Evolutionary conservation across 1,140 invertebrate species (phyloP).

Genomic region (Condylostylus longicornis): DNA sequence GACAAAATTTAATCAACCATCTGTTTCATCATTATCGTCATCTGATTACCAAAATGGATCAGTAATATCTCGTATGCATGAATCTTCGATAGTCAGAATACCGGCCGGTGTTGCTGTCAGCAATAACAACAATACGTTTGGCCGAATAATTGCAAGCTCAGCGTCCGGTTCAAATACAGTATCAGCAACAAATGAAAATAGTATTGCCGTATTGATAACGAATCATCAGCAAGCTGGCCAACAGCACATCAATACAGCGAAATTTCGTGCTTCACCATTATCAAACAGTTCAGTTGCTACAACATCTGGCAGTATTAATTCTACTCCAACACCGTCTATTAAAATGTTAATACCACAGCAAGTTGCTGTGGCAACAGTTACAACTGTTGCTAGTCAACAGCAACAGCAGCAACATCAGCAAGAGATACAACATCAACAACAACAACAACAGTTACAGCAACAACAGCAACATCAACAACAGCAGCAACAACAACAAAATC

Average conservation of each 20-base stretch:
- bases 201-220: constrained; percentile 1
- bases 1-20: neutral
- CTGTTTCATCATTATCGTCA: neutral
- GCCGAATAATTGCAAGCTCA: constrained; percentile 7
- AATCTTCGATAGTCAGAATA: too few species aligned
- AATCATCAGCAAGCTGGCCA: constrained; percentile 10
- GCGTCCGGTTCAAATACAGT: constrained; percentile 23
- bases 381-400: constrained; percentile 5
- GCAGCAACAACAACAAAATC: constrained; percentile 4
- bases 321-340: constrained; percentile 17
- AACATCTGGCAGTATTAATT: constrained; percentile 15
- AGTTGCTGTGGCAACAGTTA: constrained; percentile 1
- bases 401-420: constrained; percentile 24
- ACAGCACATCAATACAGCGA: constrained; percentile 9
- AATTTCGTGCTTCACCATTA: constrained; percentile 18
- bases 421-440: constrained; percentile 17
- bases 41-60: neutral
- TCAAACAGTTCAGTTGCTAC: constrained; percentile 25
- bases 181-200: neutral
- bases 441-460: constrained; percentile 3
- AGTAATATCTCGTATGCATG: constrained; percentile 1
- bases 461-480: constrained; percentile 11
- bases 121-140: constrained; percentile 3
- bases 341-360: neutral
- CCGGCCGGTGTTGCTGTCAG: neutral